A percentile compares a stretch with the other conserved stretches of the same genome.
Evolutionary conservation across 2,797 vertebrate genomes (phyloP).

Genomic region (Kryptolebias ocellatus): DNA sequence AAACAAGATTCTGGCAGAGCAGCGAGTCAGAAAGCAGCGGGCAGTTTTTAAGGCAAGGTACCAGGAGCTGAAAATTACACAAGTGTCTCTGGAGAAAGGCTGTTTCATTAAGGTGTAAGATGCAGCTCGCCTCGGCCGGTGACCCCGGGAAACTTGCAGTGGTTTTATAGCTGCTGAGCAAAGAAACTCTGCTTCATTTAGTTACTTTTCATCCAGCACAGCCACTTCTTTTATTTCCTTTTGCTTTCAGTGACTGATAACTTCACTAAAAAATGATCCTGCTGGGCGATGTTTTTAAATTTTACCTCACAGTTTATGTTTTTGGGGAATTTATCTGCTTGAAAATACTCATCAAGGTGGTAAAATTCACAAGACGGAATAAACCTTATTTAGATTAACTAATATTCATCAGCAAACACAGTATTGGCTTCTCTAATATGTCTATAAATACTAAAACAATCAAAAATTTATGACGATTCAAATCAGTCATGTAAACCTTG

Average conservation of each 20-base stretch:
- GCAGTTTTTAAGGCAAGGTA: slow-evolving; percentile 66
- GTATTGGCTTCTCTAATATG: too few relatives aligned
- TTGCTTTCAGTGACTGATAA: neutral
- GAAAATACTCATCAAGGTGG: neutral
- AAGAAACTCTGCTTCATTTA: neutral
- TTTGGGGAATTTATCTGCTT: neutral
- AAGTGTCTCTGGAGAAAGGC: slow-evolving; percentile 60
- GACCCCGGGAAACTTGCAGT: slow-evolving; percentile 57
- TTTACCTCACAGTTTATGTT: too few relatives aligned
- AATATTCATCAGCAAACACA: neutral
- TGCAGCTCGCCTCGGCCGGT: slow-evolving; percentile 31
- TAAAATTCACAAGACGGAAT: neutral
- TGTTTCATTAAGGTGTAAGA: slow-evolving; percentile 72
- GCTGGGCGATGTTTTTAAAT: neutral
- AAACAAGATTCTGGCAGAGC: slow-evolving; percentile 56
- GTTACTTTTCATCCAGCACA: slow-evolving; percentile 4
- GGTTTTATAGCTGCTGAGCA: slow-evolving; percentile 8
- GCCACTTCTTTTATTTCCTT: neutral
- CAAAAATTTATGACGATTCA: neutral
- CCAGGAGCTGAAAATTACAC: slow-evolving; percentile 61
- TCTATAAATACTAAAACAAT: neutral
- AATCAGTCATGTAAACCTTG: neutral
- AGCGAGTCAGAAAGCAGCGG: slow-evolving; percentile 45
- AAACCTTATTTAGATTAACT: neutral
- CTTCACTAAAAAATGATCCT: neutral